Conservation (phyloP, 2,888 invertebrate genomes). For the Acleris emargana region DNA sequence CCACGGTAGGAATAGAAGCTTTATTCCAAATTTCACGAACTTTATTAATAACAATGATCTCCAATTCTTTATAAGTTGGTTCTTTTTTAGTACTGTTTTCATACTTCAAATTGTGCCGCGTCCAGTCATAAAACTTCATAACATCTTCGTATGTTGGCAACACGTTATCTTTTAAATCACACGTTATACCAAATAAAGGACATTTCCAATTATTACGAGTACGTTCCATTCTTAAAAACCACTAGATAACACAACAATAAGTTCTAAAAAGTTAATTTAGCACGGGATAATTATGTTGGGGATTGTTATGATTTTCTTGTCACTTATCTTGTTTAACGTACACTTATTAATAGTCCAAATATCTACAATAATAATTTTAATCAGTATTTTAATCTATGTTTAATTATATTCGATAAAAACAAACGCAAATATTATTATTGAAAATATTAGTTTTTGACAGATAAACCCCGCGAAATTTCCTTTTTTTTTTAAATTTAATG, state of each 20-base stretch:
- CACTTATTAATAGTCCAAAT: too few species aligned
- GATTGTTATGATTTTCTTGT: background rate
- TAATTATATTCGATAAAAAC: too few species aligned
- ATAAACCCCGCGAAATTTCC: background rate
- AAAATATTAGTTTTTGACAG: background rate
- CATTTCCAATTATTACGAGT: constrained; percentile 15
- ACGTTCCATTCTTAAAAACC: background rate
- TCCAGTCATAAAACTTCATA: constrained; percentile 28
- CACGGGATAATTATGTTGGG: background rate
- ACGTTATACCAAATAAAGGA: constrained; percentile 28
- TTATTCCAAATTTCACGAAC: constrained; percentile 20
- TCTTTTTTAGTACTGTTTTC: constrained; percentile 29
- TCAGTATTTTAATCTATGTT: too few species aligned
- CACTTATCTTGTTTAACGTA: too few species aligned
- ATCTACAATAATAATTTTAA: too few species aligned
- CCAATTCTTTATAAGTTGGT: constrained; percentile 31
- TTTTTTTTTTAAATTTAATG: background rate
- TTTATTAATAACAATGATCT: constrained; percentile 20
- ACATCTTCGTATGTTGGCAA: constrained; percentile 13
- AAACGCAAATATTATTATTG: background rate
- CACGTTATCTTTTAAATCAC: constrained; percentile 29
- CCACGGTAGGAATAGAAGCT: constrained; percentile 24
- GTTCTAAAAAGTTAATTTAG: background rate
- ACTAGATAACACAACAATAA: background rate
- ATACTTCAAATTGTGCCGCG: constrained; percentile 6